Percentiles rank a stretch among this genome's conserved stretches.
phyloP scores from a whole-genome alignment of 2,888 invertebrate species.

The Dendrolimus houi region DNA sequence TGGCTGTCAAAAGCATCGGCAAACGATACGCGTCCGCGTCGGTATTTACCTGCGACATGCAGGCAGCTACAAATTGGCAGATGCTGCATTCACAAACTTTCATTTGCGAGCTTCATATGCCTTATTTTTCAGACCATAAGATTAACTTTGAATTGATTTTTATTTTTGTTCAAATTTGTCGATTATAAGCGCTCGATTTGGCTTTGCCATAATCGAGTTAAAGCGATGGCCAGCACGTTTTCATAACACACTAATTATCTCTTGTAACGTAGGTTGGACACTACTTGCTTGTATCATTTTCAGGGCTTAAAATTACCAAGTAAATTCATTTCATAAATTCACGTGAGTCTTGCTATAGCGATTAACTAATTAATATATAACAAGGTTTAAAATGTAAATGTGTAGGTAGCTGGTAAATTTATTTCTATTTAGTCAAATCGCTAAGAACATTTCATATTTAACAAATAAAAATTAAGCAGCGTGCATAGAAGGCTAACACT shows the following conservation, averaged over 20 bases:
- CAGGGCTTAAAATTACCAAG: too few relatives aligned
- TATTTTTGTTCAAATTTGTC: slow-evolving; percentile 7
- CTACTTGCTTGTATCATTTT: too few relatives aligned
- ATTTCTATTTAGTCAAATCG: too few relatives aligned
- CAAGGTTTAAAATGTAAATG: too few relatives aligned
- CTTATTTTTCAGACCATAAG: slow-evolving; percentile 12
- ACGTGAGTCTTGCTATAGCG: too few relatives aligned
- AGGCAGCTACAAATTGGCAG: slow-evolving; percentile 49
- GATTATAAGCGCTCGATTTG: slow-evolving; percentile 38
- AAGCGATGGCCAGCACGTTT: slow-evolving; percentile 21
- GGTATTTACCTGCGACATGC: slow-evolving; percentile 50
- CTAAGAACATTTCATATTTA: too few relatives aligned
- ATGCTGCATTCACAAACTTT: slow-evolving; percentile 24
- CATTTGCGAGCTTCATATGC: slow-evolving; percentile 7
- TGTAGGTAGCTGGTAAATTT: too few relatives aligned
- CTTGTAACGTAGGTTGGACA: neutral
- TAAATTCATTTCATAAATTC: too few relatives aligned
- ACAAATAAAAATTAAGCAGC: too few relatives aligned
- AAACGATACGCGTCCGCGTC: slow-evolving; percentile 41
- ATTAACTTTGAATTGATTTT: slow-evolving; percentile 11
- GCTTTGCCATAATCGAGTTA: slow-evolving; percentile 37
- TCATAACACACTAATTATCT: slow-evolving; percentile 12
- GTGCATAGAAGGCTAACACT: too few relatives aligned
- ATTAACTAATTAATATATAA: too few relatives aligned
- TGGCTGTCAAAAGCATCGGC: slow-evolving; percentile 62